Evolutionary conservation across 2,113 vertebrate genomes (phyloP).

Genomic region (Cyrtonyx montezumae): DNA sequence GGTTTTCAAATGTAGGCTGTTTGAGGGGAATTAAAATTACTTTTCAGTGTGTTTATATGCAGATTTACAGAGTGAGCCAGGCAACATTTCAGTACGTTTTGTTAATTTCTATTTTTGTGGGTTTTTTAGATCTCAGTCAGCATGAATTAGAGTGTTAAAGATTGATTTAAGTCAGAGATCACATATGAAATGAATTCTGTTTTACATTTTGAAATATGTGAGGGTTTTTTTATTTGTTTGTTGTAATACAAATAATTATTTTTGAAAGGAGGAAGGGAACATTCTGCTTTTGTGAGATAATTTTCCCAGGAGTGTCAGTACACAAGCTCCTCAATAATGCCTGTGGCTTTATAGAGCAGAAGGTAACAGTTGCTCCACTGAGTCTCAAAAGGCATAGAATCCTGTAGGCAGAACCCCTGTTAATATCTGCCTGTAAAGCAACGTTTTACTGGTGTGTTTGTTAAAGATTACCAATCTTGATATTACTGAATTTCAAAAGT

Average conservation of each 20-base stretch:
- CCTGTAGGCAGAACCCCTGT: slow-evolving; percentile 67
- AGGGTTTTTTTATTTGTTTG: background rate
- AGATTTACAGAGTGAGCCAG: background rate
- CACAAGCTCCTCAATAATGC: slow-evolving; percentile 66
- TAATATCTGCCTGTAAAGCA: slow-evolving; percentile 46
- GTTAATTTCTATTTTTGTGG: background rate
- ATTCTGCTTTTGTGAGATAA: slow-evolving; percentile 37
- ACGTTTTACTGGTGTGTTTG: slow-evolving; percentile 64
- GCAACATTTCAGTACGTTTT: background rate
- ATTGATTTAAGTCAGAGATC: background rate
- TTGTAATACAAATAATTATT: slow-evolving; percentile 54
- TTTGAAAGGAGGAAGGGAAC: slow-evolving; percentile 14
- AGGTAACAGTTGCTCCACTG: slow-evolving; percentile 78
- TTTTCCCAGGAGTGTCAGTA: slow-evolving; percentile 76
- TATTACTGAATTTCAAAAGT: slow-evolving; percentile 78
- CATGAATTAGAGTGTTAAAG: background rate
- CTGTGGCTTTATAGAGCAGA: slow-evolving; percentile 70
- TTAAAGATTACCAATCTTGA: slow-evolving; percentile 78
- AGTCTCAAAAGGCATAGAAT: slow-evolving; percentile 71
- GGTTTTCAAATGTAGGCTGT: background rate
- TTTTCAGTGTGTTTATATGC: background rate
- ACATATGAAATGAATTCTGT: background rate
- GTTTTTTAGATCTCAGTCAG: background rate
- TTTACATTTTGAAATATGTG: background rate
- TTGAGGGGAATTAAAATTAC: background rate